Conservation (phyloP, 2,797 vertebrate genomes). For the Benthosema pterotum region DNA sequence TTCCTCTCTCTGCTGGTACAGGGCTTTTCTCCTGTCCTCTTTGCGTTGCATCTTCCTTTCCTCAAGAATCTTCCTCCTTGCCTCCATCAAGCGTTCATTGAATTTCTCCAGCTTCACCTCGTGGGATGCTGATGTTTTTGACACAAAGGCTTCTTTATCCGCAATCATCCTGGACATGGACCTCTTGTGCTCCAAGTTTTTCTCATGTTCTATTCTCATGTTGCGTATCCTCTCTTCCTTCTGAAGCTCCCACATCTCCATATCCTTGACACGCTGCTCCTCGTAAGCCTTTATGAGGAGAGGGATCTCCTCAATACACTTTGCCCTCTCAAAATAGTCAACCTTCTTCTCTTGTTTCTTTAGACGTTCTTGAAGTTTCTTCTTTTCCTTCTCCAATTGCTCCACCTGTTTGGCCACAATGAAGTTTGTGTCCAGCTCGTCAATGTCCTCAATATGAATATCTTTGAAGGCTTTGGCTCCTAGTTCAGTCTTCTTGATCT, state of each 20-base stretch:
- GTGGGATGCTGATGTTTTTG: slow-evolving; percentile 90
- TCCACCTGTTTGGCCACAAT: slow-evolving; percentile 99
- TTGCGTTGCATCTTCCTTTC: slow-evolving; percentile 94
- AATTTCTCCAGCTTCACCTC: slow-evolving; percentile 97
- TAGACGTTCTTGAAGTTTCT: slow-evolving; percentile 95
- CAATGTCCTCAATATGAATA: slow-evolving; percentile 98
- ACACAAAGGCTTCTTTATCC: slow-evolving; percentile 92
- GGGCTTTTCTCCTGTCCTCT: slow-evolving; percentile 88
- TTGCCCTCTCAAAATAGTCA: slow-evolving; percentile 97
- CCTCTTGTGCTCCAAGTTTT: slow-evolving; percentile 96
- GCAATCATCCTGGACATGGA: slow-evolving; percentile 97
- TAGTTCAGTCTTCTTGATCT: slow-evolving; percentile 98
- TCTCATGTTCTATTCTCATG: slow-evolving; percentile 95
- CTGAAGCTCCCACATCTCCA: slow-evolving; percentile 98
- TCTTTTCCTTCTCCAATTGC: slow-evolving; percentile 98
- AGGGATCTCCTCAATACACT: slow-evolving; percentile 97
- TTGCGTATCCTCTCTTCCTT: slow-evolving; percentile 98
- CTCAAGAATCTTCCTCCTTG: slow-evolving; percentile 89
- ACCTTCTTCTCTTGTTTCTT: slow-evolving; percentile 99
- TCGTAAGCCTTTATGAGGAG: slow-evolving; percentile 96
- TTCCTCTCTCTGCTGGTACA: slow-evolving; percentile 91
- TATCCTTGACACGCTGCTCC: slow-evolving; percentile 94
- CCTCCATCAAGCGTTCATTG: slow-evolving; percentile 90
- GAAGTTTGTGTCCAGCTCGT: slow-evolving; percentile 98
- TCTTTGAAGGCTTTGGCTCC: slow-evolving; percentile 99